Conservation (phyloP, 2,888 invertebrate genomes). For the Drosophila gaucha region DNA sequence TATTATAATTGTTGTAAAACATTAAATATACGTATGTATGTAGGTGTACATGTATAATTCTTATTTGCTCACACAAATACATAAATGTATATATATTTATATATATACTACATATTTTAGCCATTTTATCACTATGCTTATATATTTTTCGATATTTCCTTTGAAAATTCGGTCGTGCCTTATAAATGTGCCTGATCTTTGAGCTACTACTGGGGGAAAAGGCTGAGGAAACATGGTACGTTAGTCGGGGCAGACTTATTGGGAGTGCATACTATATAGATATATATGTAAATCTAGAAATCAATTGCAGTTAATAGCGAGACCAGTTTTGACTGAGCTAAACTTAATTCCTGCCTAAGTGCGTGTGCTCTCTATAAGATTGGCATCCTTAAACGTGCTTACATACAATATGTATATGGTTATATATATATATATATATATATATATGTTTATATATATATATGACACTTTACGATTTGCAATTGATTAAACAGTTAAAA, state of each 20-base stretch:
- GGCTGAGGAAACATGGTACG: constrained; percentile 16
- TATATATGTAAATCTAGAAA: constrained; percentile 1
- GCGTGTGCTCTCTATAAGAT: constrained; percentile 17
- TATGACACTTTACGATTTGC: constrained; percentile 40
- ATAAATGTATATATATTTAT: constrained; percentile 17
- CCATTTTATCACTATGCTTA: constrained; percentile 65
- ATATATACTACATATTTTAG: constrained; percentile 41
- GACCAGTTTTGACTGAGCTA: constrained; percentile 18
- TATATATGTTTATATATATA: constrained; percentile 12
- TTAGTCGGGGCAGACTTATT: constrained; percentile 35
- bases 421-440: constrained; percentile 1
- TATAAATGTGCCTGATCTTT: constrained; percentile 36
- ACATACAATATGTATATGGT: constrained; percentile 14
- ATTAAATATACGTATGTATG: constrained; percentile 65
- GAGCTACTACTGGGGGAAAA: constrained; percentile 49
- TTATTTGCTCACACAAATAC: constrained; percentile 55
- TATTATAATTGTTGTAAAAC: constrained; percentile 74
- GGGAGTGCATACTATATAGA: constrained; percentile 1
- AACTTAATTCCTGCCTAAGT: constrained; percentile 19
- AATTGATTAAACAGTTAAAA: constrained; percentile 18
- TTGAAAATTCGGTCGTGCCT: too few species aligned
- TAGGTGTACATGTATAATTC: constrained; percentile 56
- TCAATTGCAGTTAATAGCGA: constrained; percentile 4
- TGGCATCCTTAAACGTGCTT: constrained; percentile 15
- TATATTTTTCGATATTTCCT: constrained; percentile 14